These are phyloP conservation scores for Shargacucullia verbasci DNA, from an alignment of 2,888 invertebrate genomes.

Conservation along the genomic window DNA sequence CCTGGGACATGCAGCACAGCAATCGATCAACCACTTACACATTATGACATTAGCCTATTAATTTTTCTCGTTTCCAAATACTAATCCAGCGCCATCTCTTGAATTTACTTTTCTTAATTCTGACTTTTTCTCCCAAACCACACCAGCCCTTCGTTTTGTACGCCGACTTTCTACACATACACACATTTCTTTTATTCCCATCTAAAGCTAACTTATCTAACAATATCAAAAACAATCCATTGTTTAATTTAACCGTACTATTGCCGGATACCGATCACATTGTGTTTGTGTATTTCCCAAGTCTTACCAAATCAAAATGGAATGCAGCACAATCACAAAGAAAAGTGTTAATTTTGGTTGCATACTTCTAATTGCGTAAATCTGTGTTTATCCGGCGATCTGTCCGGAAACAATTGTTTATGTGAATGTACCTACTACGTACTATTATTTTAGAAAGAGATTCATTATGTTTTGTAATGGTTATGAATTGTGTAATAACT, in stretches of 20 bases:
- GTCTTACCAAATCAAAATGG: slow-evolving; percentile 42
- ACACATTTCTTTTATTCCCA: slow-evolving; percentile 30
- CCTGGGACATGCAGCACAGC: too few species aligned
- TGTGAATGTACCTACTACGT: slow-evolving; percentile 56
- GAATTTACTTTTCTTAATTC: too few species aligned
- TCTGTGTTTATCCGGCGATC: slow-evolving; percentile 52
- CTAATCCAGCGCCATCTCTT: too few species aligned
- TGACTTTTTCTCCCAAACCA: too few species aligned
- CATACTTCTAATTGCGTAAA: slow-evolving; percentile 61
- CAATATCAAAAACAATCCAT: slow-evolving; percentile 40
- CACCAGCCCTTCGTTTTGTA: too few species aligned
- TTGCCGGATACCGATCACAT: slow-evolving; percentile 41
- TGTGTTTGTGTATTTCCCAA: slow-evolving; percentile 39
- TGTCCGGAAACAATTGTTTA: slow-evolving; percentile 55
- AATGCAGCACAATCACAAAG: slow-evolving; percentile 21
- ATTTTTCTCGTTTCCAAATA: too few species aligned
- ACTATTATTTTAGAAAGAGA: slow-evolving; percentile 44
- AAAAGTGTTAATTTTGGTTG: slow-evolving; percentile 58
- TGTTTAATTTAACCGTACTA: slow-evolving; percentile 33
- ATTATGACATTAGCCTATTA: too few species aligned
- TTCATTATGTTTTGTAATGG: slow-evolving; percentile 51
- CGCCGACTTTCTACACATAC: too few species aligned
- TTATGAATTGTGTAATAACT: slow-evolving; percentile 33
- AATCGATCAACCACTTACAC: too few species aligned
- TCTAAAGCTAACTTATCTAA: slow-evolving; percentile 31